Percentiles rank a stretch among this genome's conserved stretches.
These are phyloP conservation scores for Teleopsis dalmanni DNA, from an alignment of 1,140 invertebrate species.

Conservation along the genomic window DNA sequence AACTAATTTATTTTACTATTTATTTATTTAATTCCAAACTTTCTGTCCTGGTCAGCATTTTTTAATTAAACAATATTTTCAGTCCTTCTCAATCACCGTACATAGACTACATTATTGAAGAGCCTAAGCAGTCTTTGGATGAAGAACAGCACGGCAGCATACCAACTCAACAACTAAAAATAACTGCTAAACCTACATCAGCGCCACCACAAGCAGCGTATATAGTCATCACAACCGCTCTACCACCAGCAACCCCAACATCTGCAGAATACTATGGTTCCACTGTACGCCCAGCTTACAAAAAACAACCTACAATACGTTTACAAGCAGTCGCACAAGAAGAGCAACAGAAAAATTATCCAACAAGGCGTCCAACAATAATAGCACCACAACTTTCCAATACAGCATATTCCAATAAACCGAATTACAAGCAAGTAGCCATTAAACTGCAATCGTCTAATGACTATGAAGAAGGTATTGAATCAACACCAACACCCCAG, in stretches of 20 bases:
- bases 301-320: slow-evolving; percentile 11
- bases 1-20: no score
- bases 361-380: slow-evolving; percentile 6
- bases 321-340: slow-evolving; percentile 8
- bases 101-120: slow-evolving; percentile 36
- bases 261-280: slow-evolving; percentile 9
- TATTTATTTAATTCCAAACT: background rate
- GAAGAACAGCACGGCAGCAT: slow-evolving; percentile 21
- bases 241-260: background rate
- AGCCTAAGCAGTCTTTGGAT: slow-evolving; percentile 32
- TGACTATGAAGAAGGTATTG: slow-evolving; percentile 19
- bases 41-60: no score
- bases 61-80: no score
- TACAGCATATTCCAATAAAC: background rate
- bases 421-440: slow-evolving; percentile 16
- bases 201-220: slow-evolving; percentile 11
- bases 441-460: slow-evolving; percentile 29
- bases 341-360: slow-evolving; percentile 4
- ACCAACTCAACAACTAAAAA: slow-evolving; percentile 8
- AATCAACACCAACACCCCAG: background rate
- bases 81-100: slow-evolving; percentile 17
- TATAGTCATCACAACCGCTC: slow-evolving; percentile 8
- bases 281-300: slow-evolving; percentile 7
- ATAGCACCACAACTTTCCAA: background rate
- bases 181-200: slow-evolving; percentile 6